Evolutionary conservation across 2,888 invertebrate species (phyloP).

Genomic region (Pheosia tremula): DNA sequence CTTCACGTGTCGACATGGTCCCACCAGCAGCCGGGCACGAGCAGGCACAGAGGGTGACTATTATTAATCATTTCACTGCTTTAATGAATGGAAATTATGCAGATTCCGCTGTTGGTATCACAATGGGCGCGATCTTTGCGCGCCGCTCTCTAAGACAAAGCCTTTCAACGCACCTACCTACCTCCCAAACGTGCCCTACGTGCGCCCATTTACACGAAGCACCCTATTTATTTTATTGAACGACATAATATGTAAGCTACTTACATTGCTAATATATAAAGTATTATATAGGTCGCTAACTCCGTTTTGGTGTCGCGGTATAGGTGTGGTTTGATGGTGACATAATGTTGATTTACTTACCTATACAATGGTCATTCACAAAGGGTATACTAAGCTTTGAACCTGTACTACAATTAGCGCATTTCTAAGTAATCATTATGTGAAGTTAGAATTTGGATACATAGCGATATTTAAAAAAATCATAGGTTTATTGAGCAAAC

Average conservation of each 20-base stretch:
- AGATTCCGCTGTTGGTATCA: slow-evolving; percentile 69
- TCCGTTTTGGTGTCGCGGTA: not conserved
- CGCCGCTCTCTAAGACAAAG: slow-evolving; percentile 55
- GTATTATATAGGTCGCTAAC: not conserved
- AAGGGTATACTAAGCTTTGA: too few relatives aligned
- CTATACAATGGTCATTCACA: too few relatives aligned
- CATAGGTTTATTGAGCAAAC: too few relatives aligned
- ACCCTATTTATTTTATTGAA: slow-evolving; percentile 48
- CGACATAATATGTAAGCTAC: slow-evolving; percentile 18
- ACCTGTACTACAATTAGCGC: too few relatives aligned
- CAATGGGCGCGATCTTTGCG: slow-evolving; percentile 72
- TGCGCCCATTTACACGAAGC: slow-evolving; percentile 37
- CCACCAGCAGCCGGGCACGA: slow-evolving; percentile 29
- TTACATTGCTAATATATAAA: slow-evolving; percentile 6
- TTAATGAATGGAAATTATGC: slow-evolving; percentile 82
- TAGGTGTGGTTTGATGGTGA: not conserved
- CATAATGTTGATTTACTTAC: not conserved
- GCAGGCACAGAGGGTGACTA: slow-evolving; percentile 66
- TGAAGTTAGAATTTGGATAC: too few relatives aligned
- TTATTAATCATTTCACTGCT: slow-evolving; percentile 82
- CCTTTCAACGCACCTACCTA: slow-evolving; percentile 43
- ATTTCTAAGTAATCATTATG: too few relatives aligned
- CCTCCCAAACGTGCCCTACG: slow-evolving; percentile 30
- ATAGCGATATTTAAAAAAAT: too few relatives aligned
- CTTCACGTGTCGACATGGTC: slow-evolving; percentile 35